A percentile compares a stretch with the other conserved stretches of the same genome.
Evolutionary conservation across 2,888 invertebrate genomes (phyloP).

Genomic region (Empis stercorea): DNA sequence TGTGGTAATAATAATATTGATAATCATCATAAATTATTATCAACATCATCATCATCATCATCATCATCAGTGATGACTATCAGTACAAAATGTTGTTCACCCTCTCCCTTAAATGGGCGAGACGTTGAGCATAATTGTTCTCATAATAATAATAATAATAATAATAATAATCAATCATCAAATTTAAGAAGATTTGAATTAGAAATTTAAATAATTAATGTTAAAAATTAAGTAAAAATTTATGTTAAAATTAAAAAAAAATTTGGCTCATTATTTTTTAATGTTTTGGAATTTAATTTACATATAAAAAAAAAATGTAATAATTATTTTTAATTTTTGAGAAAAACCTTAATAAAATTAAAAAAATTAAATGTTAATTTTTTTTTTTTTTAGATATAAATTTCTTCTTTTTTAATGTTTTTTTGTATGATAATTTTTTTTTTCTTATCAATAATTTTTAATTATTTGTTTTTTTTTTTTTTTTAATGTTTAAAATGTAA

Average conservation of each 20-base stretch:
- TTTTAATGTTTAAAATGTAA: too few species aligned
- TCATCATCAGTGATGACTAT: conserved; percentile 14
- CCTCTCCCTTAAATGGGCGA: conserved; percentile 52
- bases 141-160: conserved; percentile 5
- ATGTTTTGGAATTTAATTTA: not conserved
- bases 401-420: too few species aligned
- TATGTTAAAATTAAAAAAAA: conserved; percentile 2
- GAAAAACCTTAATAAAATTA: too few species aligned
- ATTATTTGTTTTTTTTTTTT: too few species aligned
- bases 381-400: too few species aligned
- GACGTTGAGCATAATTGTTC: conserved; percentile 44
- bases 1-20: conserved; percentile 27
- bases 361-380: too few species aligned
- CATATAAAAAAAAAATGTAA: too few species aligned
- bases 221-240: conserved; percentile 4
- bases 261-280: not conserved
- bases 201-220: conserved; percentile 22
- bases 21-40: conserved; percentile 14
- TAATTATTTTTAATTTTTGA: too few species aligned
- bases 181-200: conserved; percentile 50
- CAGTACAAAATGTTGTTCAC: conserved; percentile 27
- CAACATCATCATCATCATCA: conserved; percentile 13
- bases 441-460: too few species aligned
- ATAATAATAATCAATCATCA: conserved; percentile 8
- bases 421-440: too few species aligned